phyloP scores from a whole-genome alignment of 2,113 vertebrate genomes.

The Macaca mulatta region DNA sequence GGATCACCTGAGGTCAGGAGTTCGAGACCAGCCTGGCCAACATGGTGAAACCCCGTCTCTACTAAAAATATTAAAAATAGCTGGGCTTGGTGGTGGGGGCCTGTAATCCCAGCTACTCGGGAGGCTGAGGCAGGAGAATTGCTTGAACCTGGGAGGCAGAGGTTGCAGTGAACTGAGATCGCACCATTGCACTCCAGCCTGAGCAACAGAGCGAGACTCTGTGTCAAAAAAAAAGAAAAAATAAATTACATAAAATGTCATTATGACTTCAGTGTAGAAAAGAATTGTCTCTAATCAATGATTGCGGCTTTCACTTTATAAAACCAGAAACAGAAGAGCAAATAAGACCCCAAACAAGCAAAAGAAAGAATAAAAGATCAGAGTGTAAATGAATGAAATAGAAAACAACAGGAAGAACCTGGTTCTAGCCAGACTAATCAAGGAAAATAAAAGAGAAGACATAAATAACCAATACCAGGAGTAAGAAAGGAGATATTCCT shows the following conservation, averaged over 20 bases:
- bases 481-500: no score
- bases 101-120: no score
- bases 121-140: no score
- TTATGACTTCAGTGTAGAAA: not conserved
- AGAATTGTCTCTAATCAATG: not conserved
- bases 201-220: no score
- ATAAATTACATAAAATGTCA: not conserved
- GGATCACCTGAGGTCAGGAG: no score
- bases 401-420: not conserved
- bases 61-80: no score
- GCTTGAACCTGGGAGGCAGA: no score
- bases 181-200: no score
- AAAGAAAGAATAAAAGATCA: constrained; percentile 9
- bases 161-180: no score
- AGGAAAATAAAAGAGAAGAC: not conserved
- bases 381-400: not conserved
- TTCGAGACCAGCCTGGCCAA: no score
- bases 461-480: not conserved
- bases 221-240: not conserved
- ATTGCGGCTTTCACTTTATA: not conserved
- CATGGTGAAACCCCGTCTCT: no score
- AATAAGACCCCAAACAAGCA: not conserved
- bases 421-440: not conserved
- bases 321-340: constrained; percentile 12
- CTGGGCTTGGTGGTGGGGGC: no score